phyloP scores from a whole-genome alignment of 64 coral and sea anemone genomes.

The Exaiptasia diaphana region DNA sequence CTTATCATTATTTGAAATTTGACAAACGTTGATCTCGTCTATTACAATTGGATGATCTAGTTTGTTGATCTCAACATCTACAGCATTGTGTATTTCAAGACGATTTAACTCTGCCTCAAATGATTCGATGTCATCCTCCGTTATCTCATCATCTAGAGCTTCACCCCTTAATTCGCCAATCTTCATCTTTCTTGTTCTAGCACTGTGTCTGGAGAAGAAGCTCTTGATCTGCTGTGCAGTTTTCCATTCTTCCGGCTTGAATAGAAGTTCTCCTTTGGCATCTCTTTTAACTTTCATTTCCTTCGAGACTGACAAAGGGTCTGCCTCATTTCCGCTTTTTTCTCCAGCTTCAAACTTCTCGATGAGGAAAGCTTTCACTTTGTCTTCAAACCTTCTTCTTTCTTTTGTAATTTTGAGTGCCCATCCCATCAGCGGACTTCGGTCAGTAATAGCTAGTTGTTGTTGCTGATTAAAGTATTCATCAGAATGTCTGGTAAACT shows the following conservation, averaged over 20 bases:
- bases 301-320: constrained; percentile 34
- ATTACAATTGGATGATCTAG: constrained; percentile 22
- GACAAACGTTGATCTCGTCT: constrained; percentile 31
- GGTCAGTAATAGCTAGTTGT: not conserved
- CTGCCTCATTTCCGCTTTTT: constrained; percentile 40
- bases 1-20: constrained; percentile 21
- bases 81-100: not conserved
- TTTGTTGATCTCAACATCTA: not conserved
- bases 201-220: constrained; percentile 32
- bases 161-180: not conserved
- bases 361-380: constrained; percentile 14
- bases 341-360: constrained; percentile 42
- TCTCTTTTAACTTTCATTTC: constrained; percentile 42
- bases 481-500: not conserved
- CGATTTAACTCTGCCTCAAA: not conserved
- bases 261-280: not conserved
- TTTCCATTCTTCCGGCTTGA: constrained; percentile 46
- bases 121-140: constrained; percentile 29
- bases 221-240: constrained; percentile 46
- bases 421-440: not conserved
- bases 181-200: not conserved
- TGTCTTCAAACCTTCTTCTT: constrained; percentile 3
- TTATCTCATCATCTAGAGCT: not conserved
- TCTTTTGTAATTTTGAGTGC: constrained; percentile 10
- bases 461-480: not conserved